A percentile compares a stretch with the other conserved stretches of the same genome.
These are phyloP conservation scores for Abrostola tripartita DNA, from an alignment of 2,888 invertebrate species.

Conservation along the genomic window DNA sequence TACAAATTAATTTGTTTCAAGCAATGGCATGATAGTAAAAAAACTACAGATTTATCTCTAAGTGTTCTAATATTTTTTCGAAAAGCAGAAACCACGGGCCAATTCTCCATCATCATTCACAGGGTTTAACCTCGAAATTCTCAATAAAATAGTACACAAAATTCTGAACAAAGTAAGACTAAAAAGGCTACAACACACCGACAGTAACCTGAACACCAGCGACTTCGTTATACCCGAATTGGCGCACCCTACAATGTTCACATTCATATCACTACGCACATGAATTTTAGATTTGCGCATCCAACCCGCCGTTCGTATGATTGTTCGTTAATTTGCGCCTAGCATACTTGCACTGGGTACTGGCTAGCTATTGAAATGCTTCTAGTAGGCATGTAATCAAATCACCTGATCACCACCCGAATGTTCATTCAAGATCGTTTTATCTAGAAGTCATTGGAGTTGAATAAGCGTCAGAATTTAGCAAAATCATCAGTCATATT, in stretches of 20 bases:
- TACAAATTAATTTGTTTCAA: too few species aligned
- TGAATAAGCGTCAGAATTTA: not conserved
- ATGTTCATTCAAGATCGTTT: not conserved
- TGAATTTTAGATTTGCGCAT: constrained; percentile 69
- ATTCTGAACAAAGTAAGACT: not conserved
- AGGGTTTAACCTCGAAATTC: too few species aligned
- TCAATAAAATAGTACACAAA: not conserved
- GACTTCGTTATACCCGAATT: constrained; percentile 65
- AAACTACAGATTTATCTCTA: too few species aligned
- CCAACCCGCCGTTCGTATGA: constrained; percentile 43
- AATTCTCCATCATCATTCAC: too few species aligned
- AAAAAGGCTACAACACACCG: constrained; percentile 10
- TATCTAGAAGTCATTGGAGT: not conserved
- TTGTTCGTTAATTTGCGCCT: constrained; percentile 39
- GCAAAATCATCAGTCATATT: too few species aligned
- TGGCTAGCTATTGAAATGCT: constrained; percentile 1
- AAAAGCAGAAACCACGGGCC: too few species aligned
- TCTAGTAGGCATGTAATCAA: not conserved
- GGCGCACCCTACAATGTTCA: constrained; percentile 59
- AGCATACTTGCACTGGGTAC: constrained; percentile 10
- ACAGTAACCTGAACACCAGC: constrained; percentile 31
- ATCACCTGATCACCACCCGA: too few species aligned
- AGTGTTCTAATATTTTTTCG: too few species aligned
- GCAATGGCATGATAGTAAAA: too few species aligned
- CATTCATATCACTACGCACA: constrained; percentile 57